A percentile compares a stretch with the other conserved stretches of the same genome.
phyloP scores from a whole-genome alignment of 2,113 vertebrate species.

The Penelope pileata region DNA sequence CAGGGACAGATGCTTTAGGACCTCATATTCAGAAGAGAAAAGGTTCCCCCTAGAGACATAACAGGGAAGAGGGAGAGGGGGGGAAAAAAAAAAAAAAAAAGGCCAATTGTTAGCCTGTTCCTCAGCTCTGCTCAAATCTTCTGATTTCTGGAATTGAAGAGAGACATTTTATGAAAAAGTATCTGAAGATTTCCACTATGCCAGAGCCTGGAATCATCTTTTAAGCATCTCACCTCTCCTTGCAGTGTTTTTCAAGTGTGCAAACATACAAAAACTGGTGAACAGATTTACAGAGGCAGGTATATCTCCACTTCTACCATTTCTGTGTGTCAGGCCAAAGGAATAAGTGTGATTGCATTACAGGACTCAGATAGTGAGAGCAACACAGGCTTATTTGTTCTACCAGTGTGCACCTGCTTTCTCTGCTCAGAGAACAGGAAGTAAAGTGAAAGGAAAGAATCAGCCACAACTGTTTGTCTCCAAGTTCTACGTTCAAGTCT shows the following conservation, averaged over 20 bases:
- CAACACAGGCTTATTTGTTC: background rate
- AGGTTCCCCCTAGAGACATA: slow-evolving; percentile 17
- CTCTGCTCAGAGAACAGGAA: background rate
- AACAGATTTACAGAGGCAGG: background rate
- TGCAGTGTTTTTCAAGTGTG: background rate
- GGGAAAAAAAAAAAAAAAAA: background rate
- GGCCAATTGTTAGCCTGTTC: background rate
- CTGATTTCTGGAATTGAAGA: background rate
- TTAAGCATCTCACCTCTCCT: background rate
- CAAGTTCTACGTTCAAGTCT: background rate
- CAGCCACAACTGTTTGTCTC: background rate
- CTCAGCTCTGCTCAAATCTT: background rate
- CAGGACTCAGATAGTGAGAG: background rate
- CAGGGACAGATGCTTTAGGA: background rate
- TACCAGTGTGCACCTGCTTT: background rate
- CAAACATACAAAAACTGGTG: background rate
- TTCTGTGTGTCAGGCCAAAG: background rate
- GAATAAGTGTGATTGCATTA: background rate
- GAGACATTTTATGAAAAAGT: background rate
- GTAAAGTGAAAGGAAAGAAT: slow-evolving; percentile 14
- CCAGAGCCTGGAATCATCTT: background rate
- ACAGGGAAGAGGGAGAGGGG: background rate
- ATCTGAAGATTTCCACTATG: background rate
- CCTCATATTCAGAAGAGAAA: background rate
- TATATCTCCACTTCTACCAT: background rate